Evolutionary conservation across 35 echinoderm and acorn worm species (phyloP).

Genomic region (Acanthaster planci): DNA sequence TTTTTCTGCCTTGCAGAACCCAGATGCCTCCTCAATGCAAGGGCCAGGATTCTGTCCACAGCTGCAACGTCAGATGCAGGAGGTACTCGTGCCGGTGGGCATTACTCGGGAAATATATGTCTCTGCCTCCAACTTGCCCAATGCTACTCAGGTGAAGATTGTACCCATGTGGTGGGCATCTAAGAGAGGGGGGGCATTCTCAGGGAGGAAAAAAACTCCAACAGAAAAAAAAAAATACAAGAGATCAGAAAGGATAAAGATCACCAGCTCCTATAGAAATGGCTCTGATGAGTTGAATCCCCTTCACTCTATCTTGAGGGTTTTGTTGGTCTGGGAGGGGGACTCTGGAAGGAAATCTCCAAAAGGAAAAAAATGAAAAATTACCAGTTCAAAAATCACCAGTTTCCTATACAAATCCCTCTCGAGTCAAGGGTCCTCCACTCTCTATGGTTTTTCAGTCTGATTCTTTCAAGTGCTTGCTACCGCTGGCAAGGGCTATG

Average conservation of each 20-base stretch:
- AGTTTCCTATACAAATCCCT: too few species aligned
- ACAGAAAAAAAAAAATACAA: neutral
- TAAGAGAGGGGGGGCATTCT: too few species aligned
- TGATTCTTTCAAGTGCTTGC: too few species aligned
- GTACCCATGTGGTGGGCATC: neutral
- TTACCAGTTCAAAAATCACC: too few species aligned
- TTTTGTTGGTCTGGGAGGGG: neutral
- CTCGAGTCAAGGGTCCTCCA: too few species aligned
- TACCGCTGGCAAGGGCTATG: too few species aligned
- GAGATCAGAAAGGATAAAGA: neutral
- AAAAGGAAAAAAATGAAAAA: too few species aligned
- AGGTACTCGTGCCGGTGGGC: slow-evolving; percentile 45
- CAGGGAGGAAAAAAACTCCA: neutral
- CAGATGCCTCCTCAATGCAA: neutral
- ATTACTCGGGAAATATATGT: neutral
- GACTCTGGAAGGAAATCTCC: too few species aligned
- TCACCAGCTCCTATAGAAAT: neutral
- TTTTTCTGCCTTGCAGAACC: slow-evolving; percentile 2
- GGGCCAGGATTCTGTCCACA: slow-evolving; percentile 24
- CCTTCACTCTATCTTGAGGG: neutral
- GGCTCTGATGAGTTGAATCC: neutral
- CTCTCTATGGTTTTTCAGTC: too few species aligned
- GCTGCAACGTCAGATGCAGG: neutral
- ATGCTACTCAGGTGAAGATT: neutral
- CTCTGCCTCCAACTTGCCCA: slow-evolving; percentile 5